These are phyloP conservation scores for Syrista parreyssii DNA, from an alignment of 2,888 invertebrate species.

Conservation along the genomic window DNA sequence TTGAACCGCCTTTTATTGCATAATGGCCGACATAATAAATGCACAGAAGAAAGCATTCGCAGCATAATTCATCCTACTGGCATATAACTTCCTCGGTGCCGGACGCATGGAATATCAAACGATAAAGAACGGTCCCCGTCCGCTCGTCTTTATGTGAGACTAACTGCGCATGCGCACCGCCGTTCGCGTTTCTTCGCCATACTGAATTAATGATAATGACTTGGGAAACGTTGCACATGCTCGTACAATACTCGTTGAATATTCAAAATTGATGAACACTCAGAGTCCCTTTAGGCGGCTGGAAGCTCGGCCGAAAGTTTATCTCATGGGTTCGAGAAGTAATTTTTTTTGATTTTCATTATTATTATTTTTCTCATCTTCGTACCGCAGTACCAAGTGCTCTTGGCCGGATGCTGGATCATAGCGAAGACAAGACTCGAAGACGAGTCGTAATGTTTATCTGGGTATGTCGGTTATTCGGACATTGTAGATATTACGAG, in stretches of 20 bases:
- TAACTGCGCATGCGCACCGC: not conserved
- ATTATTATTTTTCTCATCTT: not conserved
- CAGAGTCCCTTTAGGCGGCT: not conserved
- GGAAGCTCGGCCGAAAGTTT: not conserved
- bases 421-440: not conserved
- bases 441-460: not conserved
- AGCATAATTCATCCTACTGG: not conserved
- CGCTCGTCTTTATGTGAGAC: not conserved
- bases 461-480: not conserved
- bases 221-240: not conserved
- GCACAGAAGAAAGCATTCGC: not conserved
- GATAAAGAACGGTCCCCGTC: not conserved
- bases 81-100: not conserved
- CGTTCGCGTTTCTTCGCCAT: not conserved
- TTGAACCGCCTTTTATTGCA: not conserved
- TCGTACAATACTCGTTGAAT: not conserved
- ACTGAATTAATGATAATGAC: not conserved
- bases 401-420: not conserved
- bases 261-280: not conserved
- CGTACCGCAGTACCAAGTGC: not conserved
- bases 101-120: not conserved
- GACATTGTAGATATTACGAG: not conserved
- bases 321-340: not conserved
- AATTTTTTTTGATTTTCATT: not conserved
- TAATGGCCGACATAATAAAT: not conserved